Base-by-base conservation (phyloP, 64 coral and sea anemone species). In the Anthopleura sola region DNA sequence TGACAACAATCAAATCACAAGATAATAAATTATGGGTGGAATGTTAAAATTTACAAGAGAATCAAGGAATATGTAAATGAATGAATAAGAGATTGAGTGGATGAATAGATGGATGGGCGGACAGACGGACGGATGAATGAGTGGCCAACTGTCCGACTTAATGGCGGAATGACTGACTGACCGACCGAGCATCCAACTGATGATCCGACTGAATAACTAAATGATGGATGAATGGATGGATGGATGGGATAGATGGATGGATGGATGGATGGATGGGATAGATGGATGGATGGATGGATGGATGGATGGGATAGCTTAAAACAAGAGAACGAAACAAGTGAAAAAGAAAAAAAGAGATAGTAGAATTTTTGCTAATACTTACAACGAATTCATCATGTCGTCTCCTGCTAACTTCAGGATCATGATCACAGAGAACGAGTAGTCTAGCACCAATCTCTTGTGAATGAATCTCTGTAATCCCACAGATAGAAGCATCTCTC, bases 401-500 rank as follows among this genome's bases (percentile, higher is more conserved):
- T 49, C 91, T 71, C 24, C 85, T 78, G 34, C 82, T 75, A 21
- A 83, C 28, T 17, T 96, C 87, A 0, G 90, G 91, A 34, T 96
- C 90, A 15, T 60, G 75, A 20, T 81, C 90, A 54, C 83, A 37
- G 3, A 92, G 74, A 60, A 80, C 84, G 1, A 92, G 66, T 12
- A 96, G 83, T 24, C 86, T 78, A 66, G 78, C 55, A 23, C 83
- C 84, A 23, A 95, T 82, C 78, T 95, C 93, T 85, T 86, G 77
- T 83, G 93, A 95, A 1, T 84, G 56, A 38, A 94, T 94, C 12
- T 91, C 93, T 0, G 96, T 98, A 1, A 78, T 86, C 37, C 96
- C 92, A 85, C 96, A 98, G 14, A 98, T 60, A 23, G 86, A 94
- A 49, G 89, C 89, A 47, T 98, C 96, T 21, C 86, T 90, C 4